phyloP scores from a whole-genome alignment of 1,140 invertebrate genomes.

The Cyclina sinensis region DNA sequence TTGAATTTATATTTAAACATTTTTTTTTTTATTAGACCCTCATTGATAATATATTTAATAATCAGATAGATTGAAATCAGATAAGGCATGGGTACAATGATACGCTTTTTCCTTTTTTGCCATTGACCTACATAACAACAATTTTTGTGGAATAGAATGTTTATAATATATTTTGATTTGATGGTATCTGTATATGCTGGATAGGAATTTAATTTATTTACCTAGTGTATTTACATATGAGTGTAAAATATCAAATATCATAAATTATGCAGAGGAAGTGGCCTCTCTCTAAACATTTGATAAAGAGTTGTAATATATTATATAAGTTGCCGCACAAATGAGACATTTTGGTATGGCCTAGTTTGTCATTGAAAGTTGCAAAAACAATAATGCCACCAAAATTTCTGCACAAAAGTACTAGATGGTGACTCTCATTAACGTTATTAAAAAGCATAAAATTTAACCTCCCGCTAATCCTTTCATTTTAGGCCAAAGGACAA shows the following conservation, averaged over 20 bases:
- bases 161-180: neutral
- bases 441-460: too few relatives aligned
- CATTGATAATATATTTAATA: conserved; percentile 12
- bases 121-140: neutral
- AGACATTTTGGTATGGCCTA: too few relatives aligned
- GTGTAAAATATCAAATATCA: conserved; percentile 10
- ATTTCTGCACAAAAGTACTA: too few relatives aligned
- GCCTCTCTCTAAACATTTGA: too few relatives aligned
- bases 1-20: conserved; percentile 2
- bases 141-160: neutral
- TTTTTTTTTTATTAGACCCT: neutral
- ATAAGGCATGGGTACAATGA: neutral
- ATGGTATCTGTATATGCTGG: neutral
- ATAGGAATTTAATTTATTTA: neutral
- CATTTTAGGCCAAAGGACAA: too few relatives aligned
- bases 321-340: too few relatives aligned
- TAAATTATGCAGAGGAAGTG: too few relatives aligned
- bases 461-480: too few relatives aligned
- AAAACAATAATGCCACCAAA: too few relatives aligned
- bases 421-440: too few relatives aligned
- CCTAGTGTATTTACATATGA: neutral
- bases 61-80: neutral
- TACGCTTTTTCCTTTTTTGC: neutral
- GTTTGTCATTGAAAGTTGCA: too few relatives aligned
- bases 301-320: too few relatives aligned